A percentile compares a stretch with the other conserved stretches of the same genome.
These are phyloP conservation scores for Pharmacophagus antenor DNA, from an alignment of 2,888 invertebrate genomes.

Conservation along the genomic window DNA sequence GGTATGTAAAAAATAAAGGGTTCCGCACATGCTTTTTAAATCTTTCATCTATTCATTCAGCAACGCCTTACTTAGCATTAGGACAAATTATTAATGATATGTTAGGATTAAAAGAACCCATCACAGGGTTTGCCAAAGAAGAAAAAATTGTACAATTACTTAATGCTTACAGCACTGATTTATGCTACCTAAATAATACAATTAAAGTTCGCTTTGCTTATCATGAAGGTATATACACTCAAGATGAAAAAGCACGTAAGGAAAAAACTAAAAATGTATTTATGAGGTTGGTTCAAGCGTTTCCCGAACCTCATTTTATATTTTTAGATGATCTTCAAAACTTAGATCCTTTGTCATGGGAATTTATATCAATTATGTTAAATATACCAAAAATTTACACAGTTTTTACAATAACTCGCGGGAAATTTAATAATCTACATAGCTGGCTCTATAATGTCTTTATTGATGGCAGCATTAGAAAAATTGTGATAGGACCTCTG, in stretches of 20 bases:
- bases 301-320: conserved; percentile 56
- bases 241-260: conserved; percentile 57
- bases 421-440: conserved; percentile 61
- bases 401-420: conserved; percentile 58
- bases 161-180: conserved; percentile 57
- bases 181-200: conserved; percentile 79
- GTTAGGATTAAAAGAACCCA: conserved; percentile 58
- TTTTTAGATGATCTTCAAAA: conserved; percentile 76
- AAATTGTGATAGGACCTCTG: conserved; percentile 67
- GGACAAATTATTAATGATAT: conserved; percentile 70
- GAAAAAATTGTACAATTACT: conserved; percentile 60
- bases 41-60: conserved; percentile 67
- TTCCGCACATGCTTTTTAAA: conserved; percentile 49
- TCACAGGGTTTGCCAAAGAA: conserved; percentile 63
- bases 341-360: conserved; percentile 70
- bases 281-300: conserved; percentile 53
- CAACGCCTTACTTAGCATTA: conserved; percentile 63
- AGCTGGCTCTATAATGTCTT: conserved; percentile 69
- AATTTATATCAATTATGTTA: conserved; percentile 62
- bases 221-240: conserved; percentile 58
- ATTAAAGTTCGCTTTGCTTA: conserved; percentile 77
- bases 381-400: conserved; percentile 56
- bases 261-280: conserved; percentile 65
- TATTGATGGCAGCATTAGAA: conserved; percentile 59
- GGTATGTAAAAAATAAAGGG: conserved; percentile 50